A percentile compares a stretch with the other conserved stretches of the same genome.
phyloP scores from a whole-genome alignment of 2,888 invertebrate genomes.

The Rotaria macrura region DNA sequence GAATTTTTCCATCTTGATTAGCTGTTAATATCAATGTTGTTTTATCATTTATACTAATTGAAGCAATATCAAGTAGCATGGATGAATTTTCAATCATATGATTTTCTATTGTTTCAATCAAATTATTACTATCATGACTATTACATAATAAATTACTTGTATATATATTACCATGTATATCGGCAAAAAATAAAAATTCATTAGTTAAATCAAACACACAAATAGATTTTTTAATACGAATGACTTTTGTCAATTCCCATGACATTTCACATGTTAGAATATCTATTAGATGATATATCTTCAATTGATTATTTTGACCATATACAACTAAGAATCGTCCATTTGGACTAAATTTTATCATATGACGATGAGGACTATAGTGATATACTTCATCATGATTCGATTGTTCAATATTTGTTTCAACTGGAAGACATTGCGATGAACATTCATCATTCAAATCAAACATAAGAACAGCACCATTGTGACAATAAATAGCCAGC shows the following conservation, averaged over 20 bases:
- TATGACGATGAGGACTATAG: background rate
- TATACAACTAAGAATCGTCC: background rate
- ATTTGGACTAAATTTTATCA: background rate
- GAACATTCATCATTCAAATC: background rate
- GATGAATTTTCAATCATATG: slow-evolving; percentile 74
- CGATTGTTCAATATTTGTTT: background rate
- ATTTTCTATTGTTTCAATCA: slow-evolving; percentile 45
- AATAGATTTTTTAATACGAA: background rate
- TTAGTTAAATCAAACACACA: background rate
- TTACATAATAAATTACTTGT: slow-evolving; percentile 53
- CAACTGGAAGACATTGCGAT: background rate
- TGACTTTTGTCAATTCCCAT: background rate
- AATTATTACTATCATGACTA: slow-evolving; percentile 44
- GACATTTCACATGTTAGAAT: background rate
- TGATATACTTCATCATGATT: background rate
- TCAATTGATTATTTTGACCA: background rate
- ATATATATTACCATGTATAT: slow-evolving; percentile 77
- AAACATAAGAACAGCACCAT: background rate
- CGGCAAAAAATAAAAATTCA: slow-evolving; percentile 40
- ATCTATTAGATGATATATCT: background rate
- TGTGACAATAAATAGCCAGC: background rate
- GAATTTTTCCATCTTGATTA: slow-evolving; percentile 83
- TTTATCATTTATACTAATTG: slow-evolving; percentile 23
- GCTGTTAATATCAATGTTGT: slow-evolving; percentile 61
- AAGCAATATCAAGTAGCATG: slow-evolving; percentile 66